Evolutionary conservation across 2,797 vertebrate genomes (phyloP).

Genomic region (Gadopsis bispinosus): DNA sequence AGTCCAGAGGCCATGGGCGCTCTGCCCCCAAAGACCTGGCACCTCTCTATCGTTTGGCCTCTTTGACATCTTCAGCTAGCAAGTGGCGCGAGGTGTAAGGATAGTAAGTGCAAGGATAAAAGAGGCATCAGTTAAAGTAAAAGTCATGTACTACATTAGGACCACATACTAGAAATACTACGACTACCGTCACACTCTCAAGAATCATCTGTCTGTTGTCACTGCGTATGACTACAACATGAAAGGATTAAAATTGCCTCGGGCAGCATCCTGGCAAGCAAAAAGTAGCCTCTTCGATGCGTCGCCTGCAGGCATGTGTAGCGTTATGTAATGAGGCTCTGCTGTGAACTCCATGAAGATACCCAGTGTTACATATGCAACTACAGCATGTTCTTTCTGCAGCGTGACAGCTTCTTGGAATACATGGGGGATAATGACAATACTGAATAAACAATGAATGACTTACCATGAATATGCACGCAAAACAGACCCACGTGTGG

Average conservation of each 20-base stretch:
- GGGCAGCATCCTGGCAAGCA: conserved; percentile 71
- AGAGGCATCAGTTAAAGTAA: background rate
- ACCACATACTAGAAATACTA: background rate
- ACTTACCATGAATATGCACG: background rate
- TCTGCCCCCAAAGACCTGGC: conserved; percentile 49
- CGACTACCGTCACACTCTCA: conserved; percentile 53
- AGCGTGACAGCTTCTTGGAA: conserved; percentile 38
- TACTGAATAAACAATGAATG: conserved; percentile 39
- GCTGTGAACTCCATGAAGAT: conserved; percentile 54
- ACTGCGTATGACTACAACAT: conserved; percentile 62
- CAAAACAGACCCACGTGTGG: background rate
- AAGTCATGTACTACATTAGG: background rate
- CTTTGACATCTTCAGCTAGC: conserved; percentile 30
- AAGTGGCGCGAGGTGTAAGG: background rate
- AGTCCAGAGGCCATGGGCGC: conserved; percentile 50
- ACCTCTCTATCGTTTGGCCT: conserved; percentile 37
- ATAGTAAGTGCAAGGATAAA: conserved; percentile 10
- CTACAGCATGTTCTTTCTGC: conserved; percentile 42
- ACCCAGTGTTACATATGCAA: conserved; percentile 36
- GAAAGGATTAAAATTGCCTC: conserved; percentile 66
- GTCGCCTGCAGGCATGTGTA: conserved; percentile 56
- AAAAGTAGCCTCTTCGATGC: conserved; percentile 67
- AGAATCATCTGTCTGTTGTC: conserved; percentile 71
- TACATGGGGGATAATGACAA: conserved; percentile 40
- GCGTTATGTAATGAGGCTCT: conserved; percentile 68